Conservation (phyloP, 2,113 vertebrate genomes). For the Anguilla japonica region DNA sequence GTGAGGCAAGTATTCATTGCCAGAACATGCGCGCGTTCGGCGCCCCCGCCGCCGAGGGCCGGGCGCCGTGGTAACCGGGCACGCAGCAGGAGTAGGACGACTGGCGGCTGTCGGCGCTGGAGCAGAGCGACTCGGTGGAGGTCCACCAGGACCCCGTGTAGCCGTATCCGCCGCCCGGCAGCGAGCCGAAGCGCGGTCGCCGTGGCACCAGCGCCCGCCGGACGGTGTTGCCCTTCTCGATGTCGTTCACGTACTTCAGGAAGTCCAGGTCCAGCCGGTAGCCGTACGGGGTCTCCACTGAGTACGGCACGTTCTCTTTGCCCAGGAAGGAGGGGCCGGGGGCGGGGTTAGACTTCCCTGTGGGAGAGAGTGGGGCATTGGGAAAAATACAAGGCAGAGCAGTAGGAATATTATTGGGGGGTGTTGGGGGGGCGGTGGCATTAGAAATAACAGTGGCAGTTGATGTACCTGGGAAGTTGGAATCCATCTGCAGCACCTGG, state of each 20-base stretch:
- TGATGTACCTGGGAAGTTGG: conserved; percentile 78
- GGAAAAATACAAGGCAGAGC: background rate
- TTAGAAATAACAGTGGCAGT: background rate
- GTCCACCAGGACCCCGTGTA: conserved; percentile 89
- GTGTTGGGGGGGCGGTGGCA: too few relatives aligned
- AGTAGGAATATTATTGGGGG: background rate
- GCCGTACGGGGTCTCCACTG: conserved; percentile 90
- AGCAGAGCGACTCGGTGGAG: conserved; percentile 86
- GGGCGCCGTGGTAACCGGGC: conserved; percentile 76
- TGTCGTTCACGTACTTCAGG: conserved; percentile 91
- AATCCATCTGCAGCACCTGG: conserved; percentile 84
- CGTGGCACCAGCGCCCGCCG: conserved; percentile 79
- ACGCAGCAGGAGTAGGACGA: conserved; percentile 87
- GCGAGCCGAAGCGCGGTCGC: conserved; percentile 80
- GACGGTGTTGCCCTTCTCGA: conserved; percentile 89
- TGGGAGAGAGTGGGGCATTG: conserved; percentile 23
- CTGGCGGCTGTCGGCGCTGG: conserved; percentile 83
- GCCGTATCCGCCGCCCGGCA: conserved; percentile 76
- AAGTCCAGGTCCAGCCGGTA: conserved; percentile 91
- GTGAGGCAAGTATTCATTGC: too few relatives aligned
- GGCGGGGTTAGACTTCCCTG: conserved; percentile 79
- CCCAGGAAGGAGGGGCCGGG: conserved; percentile 69
- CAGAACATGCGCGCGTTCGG: too few relatives aligned
- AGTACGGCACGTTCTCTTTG: conserved; percentile 82
- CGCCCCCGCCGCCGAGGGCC: conserved; percentile 45